Base-by-base conservation (phyloP, 2,797 vertebrate genomes). In the Ctenopoma multispine region DNA sequence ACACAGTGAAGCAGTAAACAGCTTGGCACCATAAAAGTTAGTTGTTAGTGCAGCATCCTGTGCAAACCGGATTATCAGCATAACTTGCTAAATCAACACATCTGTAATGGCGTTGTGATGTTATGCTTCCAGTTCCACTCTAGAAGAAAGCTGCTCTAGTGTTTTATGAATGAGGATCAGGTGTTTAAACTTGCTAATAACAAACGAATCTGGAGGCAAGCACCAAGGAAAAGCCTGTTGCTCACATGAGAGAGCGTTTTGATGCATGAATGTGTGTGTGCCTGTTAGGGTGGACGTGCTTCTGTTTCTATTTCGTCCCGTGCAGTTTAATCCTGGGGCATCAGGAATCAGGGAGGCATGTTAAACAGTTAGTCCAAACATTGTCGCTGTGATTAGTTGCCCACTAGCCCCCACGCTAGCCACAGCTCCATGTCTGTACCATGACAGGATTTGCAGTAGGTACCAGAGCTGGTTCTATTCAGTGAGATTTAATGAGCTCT, bases 401-500 rank as follows among this genome's bases (percentile, higher is more conserved):
- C 60, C 50, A 8, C 75, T 80, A 73, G 75, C 66, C 63, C 10
- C 48, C 54, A 27, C 14, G 1, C 62, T 64, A 74, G 71, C 82
- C 63, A 65, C 53, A 80, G 85, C 76, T 78, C 77, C 87, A 85
- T 86, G 87, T 86, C 80, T 75, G 65, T 80, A 68, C 73, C 77
- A 61, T 72, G 90, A 90, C 85, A 69, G 88, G 89, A 93, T 94
- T 95, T 93, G 63, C 64, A 75, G 79, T 31, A 86, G 89, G 85
- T 89, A 88, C 85, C 89, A 87, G 81, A 91, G 88, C 66, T 46
- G 10, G 66, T 21, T 88, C 86, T 85, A 83, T 88, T 92, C 89
- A 63, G 38, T 40, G 79, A 89, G 84, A 73, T 89, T 77, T 93
- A 92, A 93, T 90, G 82, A 93, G 92, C 83, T 94, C 93, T 93